Base-by-base conservation (phyloP, 2,797 vertebrate species). In the Sardinella longiceps region DNA sequence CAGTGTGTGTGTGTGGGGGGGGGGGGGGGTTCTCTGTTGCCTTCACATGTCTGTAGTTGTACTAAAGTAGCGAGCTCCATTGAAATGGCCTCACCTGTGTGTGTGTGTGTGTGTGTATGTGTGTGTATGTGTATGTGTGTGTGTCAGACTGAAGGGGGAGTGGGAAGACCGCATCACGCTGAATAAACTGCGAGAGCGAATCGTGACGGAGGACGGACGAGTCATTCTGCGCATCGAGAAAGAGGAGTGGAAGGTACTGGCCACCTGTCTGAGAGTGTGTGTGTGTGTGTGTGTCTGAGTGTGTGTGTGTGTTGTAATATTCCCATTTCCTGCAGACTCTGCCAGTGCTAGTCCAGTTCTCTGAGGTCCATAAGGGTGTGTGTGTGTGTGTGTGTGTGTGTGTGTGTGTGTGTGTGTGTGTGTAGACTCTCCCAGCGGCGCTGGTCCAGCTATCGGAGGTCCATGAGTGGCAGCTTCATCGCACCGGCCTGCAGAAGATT, bases 391-490 rank as follows among this genome's bases (percentile, higher is more conserved):
- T 51, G 25, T 37, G 10, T 45, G 23, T 50, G 5, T 66, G n/a
- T 83, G 33, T 43, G 25, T 70, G 58, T 83, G 82, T 45, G 58
- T 18, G 9, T 39, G 56, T 46, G 80, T 5, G 48, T 1, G 11
- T 48, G 9, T 80, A 98, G 97, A 93, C 92, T 3, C 91, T 99
- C 56, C 98, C 98, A 12, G 91, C 93, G 0, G 97, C 96, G 77
- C 91, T 99, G 87, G 66, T 97, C 87, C 97, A 97, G 91, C 88
- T 99, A 81, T 90, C 84, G 70, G 96, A 99, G 20, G 94, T 98
- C 46, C 97, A 99, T 90, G 97, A 98, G 89, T 98, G 97, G 97
- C 97, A 98, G 85, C 94, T 99, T 85, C 98, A 99, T 84, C 95
- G 97, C 90, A 96, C 93, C 0, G 94, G 96, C 33, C 95, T 99